Percentiles rank a stretch among this genome's conserved stretches.
phyloP scores from a whole-genome alignment of 2,888 invertebrate genomes.

The Clanis bilineata region DNA sequence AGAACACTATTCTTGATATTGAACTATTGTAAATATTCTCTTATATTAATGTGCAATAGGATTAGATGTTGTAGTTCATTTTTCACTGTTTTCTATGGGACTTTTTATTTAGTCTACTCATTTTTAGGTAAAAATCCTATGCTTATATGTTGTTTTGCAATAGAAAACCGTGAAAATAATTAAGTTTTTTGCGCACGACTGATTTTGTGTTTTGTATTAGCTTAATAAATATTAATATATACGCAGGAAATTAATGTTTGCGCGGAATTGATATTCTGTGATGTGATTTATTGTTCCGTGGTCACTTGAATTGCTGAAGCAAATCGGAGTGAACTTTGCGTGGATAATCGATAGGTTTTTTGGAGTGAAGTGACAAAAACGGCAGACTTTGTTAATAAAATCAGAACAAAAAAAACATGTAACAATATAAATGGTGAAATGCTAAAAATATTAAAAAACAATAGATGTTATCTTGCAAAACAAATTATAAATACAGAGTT shows the following conservation, averaged over 20 bases:
- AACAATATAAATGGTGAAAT: not conserved
- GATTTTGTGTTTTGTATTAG: conserved; percentile 50
- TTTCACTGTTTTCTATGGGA: conserved; percentile 8
- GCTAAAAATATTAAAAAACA: not conserved
- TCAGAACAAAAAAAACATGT: not conserved
- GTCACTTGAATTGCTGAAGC: not conserved
- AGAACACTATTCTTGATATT: conserved; percentile 74
- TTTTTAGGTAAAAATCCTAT: not conserved
- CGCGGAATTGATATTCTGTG: conserved; percentile 39
- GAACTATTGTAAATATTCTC: conserved; percentile 72
- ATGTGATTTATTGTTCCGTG: not conserved
- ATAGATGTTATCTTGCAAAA: not conserved
- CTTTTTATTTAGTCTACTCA: not conserved
- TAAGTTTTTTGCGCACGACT: conserved; percentile 48
- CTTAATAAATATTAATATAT: conserved; percentile 25
- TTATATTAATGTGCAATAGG: conserved; percentile 25
- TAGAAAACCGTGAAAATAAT: conserved; percentile 39
- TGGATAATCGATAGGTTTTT: not conserved
- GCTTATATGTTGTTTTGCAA: conserved; percentile 25
- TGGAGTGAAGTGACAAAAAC: conserved; percentile 14
- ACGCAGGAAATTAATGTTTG: conserved; percentile 31
- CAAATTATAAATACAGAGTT: not conserved
- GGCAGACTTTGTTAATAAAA: not conserved
- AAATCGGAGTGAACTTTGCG: not conserved
- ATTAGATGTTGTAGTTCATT: not conserved